Evolutionary conservation across 2,797 vertebrate species (phyloP), one percentile per base, ranked within the genome.

Genomic region (Melanotaenia maccullochi): DNA sequence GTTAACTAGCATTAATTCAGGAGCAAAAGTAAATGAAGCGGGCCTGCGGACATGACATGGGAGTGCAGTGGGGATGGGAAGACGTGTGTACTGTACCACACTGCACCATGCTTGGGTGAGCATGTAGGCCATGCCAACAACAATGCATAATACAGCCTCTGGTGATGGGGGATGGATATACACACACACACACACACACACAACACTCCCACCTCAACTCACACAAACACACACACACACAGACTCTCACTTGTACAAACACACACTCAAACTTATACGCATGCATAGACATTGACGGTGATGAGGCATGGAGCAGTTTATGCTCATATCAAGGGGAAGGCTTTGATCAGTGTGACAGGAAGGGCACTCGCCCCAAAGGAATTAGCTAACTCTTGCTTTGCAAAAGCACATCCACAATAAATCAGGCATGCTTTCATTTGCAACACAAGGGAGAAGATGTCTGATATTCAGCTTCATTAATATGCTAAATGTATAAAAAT

Each of bases 81-180:
- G 92, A 93, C 80, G 92, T 92, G 90, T 89, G 86, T 88, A 91
- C 86, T 92, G 91, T 92, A 90, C 90, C 88, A 91, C 90, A 88
- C 87, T 74, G 88, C 85, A 82, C 75, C 89, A 94, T 93, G 94
- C 94, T 94, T 92, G 92, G 91, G 24, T 94, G 91, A 94, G 92
- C 94, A 95, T 94, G 93, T 95, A 94, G 94, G 94, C 91, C 93
- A 94, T 83, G 90, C 87, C 87, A 92, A 93, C 93, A 94, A 94
- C 92, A 94, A 94, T 93, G 91, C 92, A 91, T 90, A 93, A 92
- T 91, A 92, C 89, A 93, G 93, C 91, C 91, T 86, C 87, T 84
- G 88, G 93, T 92, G 89, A 90, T 93, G 89, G 87, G 85, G 88
- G 85, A 82, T 76, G 81, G 78, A 89, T 82, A 82, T 32, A 25